Evolutionary conservation across 2,888 invertebrate genomes (phyloP).

Genomic region (Leucophora obtusa): DNA sequence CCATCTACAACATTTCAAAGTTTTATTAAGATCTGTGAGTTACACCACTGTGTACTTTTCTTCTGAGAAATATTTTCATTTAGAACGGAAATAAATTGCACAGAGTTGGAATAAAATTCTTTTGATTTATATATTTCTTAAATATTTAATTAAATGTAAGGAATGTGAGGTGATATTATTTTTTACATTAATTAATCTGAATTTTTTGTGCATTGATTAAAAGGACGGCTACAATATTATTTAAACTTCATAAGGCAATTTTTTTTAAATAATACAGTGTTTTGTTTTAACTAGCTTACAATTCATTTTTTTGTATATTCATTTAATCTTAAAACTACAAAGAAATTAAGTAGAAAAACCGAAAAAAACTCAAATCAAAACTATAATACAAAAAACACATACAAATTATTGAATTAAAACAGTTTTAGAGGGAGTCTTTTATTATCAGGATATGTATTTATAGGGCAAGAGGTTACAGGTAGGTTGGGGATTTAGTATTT

Average conservation of each 20-base stretch:
- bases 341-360: background rate
- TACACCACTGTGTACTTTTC: no score
- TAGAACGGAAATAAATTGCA: conserved; percentile 12
- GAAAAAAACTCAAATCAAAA: background rate
- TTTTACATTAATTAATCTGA: background rate
- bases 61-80: background rate
- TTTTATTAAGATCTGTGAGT: no score
- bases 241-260: conserved; percentile 38
- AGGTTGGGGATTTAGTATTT: background rate
- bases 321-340: background rate
- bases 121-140: background rate
- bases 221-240: conserved; percentile 39
- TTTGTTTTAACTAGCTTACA: background rate
- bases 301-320: background rate
- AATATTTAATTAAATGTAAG: background rate
- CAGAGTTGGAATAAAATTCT: background rate
- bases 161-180: background rate
- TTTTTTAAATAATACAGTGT: background rate
- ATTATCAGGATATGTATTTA: background rate
- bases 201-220: conserved; percentile 4
- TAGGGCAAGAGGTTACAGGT: background rate
- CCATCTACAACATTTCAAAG: no score
- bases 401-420: background rate
- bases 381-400: background rate
- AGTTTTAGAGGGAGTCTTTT: no score